A percentile compares a stretch with the other conserved stretches of the same genome.
Evolutionary conservation across 1,140 invertebrate genomes (phyloP).

Genomic region (Cydia strobilella): DNA sequence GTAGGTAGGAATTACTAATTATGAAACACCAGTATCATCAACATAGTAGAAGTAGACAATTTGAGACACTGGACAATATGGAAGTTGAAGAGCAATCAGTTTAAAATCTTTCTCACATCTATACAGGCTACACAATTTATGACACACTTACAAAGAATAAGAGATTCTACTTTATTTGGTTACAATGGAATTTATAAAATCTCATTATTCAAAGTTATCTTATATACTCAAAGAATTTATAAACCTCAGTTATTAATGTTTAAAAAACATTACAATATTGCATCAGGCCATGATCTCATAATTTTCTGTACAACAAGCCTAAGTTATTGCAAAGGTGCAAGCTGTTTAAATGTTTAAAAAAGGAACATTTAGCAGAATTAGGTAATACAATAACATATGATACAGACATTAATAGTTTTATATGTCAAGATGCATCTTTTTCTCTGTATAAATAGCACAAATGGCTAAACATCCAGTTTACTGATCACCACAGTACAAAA

Average conservation of each 20-base stretch:
- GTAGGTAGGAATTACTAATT: too few species aligned
- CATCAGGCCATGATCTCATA: neutral
- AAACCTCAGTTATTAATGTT: too few species aligned
- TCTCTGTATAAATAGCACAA: constrained; percentile 21
- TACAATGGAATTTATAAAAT: neutral
- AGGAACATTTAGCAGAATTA: neutral
- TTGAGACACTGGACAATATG: neutral
- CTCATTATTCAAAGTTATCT: neutral
- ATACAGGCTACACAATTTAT: neutral
- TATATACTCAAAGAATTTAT: neutral
- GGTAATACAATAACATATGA: neutral
- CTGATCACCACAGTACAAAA: constrained; percentile 12
- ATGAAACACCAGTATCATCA: too few species aligned
- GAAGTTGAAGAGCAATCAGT: neutral
- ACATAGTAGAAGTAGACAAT: neutral
- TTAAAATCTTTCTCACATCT: neutral
- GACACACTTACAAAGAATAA: neutral
- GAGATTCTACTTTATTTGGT: constrained; percentile 21
- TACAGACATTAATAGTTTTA: constrained; percentile 1
- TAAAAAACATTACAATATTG: neutral
- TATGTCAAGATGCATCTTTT: neutral
- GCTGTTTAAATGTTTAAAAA: neutral
- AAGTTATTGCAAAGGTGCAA: neutral
- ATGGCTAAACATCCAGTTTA: constrained; percentile 27
- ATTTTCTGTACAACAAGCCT: neutral